A percentile compares a stretch with the other conserved stretches of the same genome.
Evolutionary conservation across 2,113 vertebrate genomes (phyloP).

Genomic region (Peromyscus maniculatus): DNA sequence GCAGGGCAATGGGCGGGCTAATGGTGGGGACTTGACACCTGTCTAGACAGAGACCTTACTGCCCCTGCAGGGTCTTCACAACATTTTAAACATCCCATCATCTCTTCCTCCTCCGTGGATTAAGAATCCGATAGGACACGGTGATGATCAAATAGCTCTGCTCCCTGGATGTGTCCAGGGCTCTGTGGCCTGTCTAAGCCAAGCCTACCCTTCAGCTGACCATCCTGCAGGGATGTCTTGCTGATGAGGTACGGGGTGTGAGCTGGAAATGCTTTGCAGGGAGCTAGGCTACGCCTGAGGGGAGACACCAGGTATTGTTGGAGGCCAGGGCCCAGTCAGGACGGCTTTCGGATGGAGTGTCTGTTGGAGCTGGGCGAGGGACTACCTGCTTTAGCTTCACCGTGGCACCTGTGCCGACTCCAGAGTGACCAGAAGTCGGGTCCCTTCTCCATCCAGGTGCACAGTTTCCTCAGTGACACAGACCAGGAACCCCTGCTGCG

Average conservation of each 20-base stretch:
- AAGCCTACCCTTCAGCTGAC: no score
- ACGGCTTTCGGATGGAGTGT: not conserved
- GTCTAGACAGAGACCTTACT: not conserved
- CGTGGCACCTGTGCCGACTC: not conserved
- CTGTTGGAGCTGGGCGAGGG: rapidly evolving
- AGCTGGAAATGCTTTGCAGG: no score
- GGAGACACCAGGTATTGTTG: rapidly evolving
- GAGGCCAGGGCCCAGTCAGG: not conserved
- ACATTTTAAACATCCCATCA: not conserved
- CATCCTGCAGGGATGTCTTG: no score
- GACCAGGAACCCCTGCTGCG: not conserved
- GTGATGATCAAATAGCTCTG: not conserved
- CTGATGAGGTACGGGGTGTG: not conserved
- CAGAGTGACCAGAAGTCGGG: not conserved
- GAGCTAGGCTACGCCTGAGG: not conserved
- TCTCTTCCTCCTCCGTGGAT: not conserved
- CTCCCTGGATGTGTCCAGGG: not conserved
- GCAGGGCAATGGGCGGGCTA: not conserved
- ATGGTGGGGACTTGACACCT: rapidly evolving
- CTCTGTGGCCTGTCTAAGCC: rapidly evolving
- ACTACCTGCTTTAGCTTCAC: rapidly evolving
- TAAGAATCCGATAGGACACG: not conserved
- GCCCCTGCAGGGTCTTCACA: rapidly evolving
- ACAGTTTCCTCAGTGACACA: not conserved
- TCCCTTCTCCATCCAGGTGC: not conserved